Evolutionary conservation across 2,113 vertebrate genomes (phyloP), one percentile per base, ranked within the genome.

Genomic region (Chionis minor): DNA sequence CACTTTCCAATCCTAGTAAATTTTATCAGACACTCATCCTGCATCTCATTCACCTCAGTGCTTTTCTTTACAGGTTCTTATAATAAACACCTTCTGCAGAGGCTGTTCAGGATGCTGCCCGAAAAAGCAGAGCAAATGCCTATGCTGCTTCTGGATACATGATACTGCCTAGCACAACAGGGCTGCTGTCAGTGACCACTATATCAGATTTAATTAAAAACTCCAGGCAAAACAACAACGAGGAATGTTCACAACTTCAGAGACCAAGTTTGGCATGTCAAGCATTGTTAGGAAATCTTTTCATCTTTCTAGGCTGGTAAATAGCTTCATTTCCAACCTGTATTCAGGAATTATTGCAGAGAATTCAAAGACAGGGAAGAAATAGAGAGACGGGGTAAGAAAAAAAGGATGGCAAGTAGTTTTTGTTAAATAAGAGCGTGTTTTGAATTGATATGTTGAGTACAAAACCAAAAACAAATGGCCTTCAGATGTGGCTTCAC

Each of bases 401-500:
- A 69, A 81, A 81, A 81, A 33, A 69, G 52, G 33, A 62, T 90
- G 82, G 86, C 69, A 82, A 77, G 49, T 38, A 54, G 22, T 14
- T 78, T 47, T 69, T 61, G 27, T 94, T 89, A 51, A 77, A 44
- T 65, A 74, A 70, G 52, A 96, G n/a, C 20, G 35, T 95, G 81
- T 94, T 97, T 97, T 95, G 91, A 97, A 94, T 74, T 94, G 85
- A 7, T 89, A n/a, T 72, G 40, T 44, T 61, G 89, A 96, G 52
- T 79, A 94, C 61, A 95, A 97, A 97, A 97, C 7, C 87, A 97
- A 97, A 97, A 97, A 7, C 87, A 97, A 98, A 97, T 77, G 88
- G 88, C 86, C 96, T 90, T 97, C 89, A 90, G 81, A 91, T 80
- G 20, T 92, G 77, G 81, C 85, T 95, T 95, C 92, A 75, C 70